phyloP scores from a whole-genome alignment of 2,113 vertebrate species.

The Hippocampus comes region DNA sequence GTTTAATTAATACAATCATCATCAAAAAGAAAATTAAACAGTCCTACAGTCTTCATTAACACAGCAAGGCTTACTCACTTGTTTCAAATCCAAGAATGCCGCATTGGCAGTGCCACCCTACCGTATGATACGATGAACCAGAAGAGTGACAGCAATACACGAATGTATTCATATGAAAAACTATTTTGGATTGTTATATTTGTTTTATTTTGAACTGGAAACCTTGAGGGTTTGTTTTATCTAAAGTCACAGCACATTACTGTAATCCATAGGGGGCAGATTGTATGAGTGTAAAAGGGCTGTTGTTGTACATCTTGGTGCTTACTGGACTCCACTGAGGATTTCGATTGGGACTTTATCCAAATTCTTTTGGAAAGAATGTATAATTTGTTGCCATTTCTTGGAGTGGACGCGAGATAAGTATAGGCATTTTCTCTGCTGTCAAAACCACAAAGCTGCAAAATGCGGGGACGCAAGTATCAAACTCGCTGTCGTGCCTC shows the following conservation, averaged over 20 bases:
- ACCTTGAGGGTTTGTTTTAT: background rate
- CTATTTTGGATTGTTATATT: background rate
- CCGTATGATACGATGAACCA: no score
- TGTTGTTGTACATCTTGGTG: background rate
- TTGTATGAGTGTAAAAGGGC: background rate
- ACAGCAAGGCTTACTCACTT: background rate
- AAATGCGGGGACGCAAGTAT: constrained; percentile 30
- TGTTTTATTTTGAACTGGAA: background rate
- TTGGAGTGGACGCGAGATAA: constrained; percentile 7
- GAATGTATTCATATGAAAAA: background rate
- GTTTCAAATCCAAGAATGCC: background rate
- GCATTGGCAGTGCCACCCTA: background rate
- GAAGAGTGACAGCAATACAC: background rate
- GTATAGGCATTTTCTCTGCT: constrained; percentile 10
- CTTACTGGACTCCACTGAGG: background rate
- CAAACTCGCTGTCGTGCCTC: constrained; percentile 26
- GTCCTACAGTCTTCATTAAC: background rate
- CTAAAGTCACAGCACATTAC: background rate
- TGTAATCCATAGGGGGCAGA: background rate
- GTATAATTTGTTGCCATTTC: constrained; percentile 1
- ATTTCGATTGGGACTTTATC: background rate
- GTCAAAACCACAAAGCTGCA: constrained; percentile 37
- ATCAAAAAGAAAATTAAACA: background rate
- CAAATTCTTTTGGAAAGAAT: constrained; percentile 7
- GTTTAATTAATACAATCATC: constrained; percentile 3